Evolutionary conservation across 53 echinoderm and acorn worm genomes (phyloP), one percentile per base, ranked within the genome.

Genomic region (Pentamera pediparva): DNA sequence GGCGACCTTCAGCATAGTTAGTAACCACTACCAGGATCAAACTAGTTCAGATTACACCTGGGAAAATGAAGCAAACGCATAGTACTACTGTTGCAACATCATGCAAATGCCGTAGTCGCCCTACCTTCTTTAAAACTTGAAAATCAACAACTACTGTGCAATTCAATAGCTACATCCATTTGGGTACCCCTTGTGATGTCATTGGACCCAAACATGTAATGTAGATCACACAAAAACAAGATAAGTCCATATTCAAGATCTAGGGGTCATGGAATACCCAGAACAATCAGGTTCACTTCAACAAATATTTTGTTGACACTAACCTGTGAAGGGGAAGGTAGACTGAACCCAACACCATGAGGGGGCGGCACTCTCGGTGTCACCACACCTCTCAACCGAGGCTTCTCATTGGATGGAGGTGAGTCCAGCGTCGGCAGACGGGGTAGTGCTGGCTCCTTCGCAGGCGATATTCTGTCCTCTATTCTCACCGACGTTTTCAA

Each of bases 261-360:
- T n/a, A n/a, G n/a, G n/a, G n/a, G n/a, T n/a, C n/a, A n/a, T 41
- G 9, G 15, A 41, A 41, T 41, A 12, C 47, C 47, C 47, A 15
- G 47, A 45, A 45, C 12, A 45, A n/a, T n/a, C n/a, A n/a, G n/a
- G n/a, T n/a, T n/a, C 0, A 45, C 47, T 15, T 0, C n/a, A 45
- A 0, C 0, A 45, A n/a, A n/a, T 45, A n/a, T 15, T 12, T 45
- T 12, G n/a, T 45, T 45, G 12, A 4, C 27, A 28, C 43, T 67
- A 30, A 67, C 84, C 79, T 84, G 87, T 37, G 87, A 94, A 21
- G 94, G 94, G 8, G 93, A 89, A 0, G 93, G 93, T 29, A 92
- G 39, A 45, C 28, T 25, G 43, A 37, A 41, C 32, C 19, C 61
- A 61, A 20, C 30, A 19, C 30, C 17, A 12, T 12, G 29, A 0